Evolutionary conservation across 2,113 vertebrate species (phyloP).

Genomic region (Thalassarche chlororhynchos): DNA sequence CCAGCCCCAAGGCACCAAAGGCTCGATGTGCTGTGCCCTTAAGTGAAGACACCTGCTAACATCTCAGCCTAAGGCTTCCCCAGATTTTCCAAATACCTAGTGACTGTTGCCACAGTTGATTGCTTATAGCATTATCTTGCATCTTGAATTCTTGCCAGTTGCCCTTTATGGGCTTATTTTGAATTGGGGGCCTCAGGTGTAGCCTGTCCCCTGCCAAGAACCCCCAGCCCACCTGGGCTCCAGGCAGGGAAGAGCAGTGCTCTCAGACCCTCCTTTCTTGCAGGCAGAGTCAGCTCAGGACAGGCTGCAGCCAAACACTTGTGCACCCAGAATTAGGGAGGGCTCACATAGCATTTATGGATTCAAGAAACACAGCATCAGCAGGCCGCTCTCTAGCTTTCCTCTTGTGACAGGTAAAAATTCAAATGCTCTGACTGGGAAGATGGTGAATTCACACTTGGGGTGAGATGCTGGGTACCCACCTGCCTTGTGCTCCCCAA

Average conservation of each 20-base stretch:
- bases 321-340: not conserved
- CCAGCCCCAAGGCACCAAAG: no score
- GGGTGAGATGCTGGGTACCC: not conserved
- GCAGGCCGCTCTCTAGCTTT: not conserved
- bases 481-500: not conserved
- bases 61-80: not conserved
- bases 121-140: not conserved
- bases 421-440: not conserved
- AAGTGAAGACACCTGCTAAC: not conserved
- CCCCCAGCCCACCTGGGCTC: not conserved
- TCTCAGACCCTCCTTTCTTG: not conserved
- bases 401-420: not conserved
- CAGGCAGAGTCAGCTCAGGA: not conserved
- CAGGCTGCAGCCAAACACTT: not conserved
- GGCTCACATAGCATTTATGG: not conserved
- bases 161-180: not conserved
- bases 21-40: not conserved
- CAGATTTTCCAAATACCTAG: not conserved
- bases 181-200: not conserved
- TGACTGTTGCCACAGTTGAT: not conserved
- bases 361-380: not conserved
- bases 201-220: not conserved
- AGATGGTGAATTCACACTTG: accelerated
- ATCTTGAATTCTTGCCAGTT: not conserved
- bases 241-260: not conserved